These are phyloP conservation scores for Cephus pulcher DNA, from an alignment of 2,888 invertebrate species.

Conservation along the genomic window DNA sequence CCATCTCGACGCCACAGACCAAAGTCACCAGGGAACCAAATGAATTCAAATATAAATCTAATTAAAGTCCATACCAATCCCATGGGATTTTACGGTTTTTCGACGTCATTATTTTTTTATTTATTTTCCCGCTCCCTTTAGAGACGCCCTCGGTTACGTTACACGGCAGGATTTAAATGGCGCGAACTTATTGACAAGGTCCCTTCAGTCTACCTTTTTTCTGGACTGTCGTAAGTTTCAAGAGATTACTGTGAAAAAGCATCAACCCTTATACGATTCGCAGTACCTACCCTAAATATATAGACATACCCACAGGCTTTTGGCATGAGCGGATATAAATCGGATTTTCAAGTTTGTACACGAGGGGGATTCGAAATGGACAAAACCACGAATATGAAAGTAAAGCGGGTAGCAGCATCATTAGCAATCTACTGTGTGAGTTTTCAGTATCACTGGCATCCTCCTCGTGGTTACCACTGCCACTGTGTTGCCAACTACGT, in stretches of 20 bases:
- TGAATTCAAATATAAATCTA: background rate
- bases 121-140: background rate
- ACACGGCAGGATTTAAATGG: background rate
- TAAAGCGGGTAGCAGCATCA: background rate
- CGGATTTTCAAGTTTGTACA: background rate
- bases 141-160: background rate
- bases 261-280: background rate
- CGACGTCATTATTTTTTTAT: background rate
- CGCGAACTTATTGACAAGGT: background rate
- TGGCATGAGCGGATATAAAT: background rate
- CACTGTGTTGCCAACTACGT: constrained; percentile 1
- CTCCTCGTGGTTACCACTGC: background rate
- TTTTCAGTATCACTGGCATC: background rate
- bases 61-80: background rate
- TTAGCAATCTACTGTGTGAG: constrained; percentile 4
- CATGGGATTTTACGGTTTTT: background rate
- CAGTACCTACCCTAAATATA: background rate
- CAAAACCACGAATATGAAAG: background rate
- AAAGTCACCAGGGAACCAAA: background rate
- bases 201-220: background rate
- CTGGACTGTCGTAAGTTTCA: background rate
- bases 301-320: background rate
- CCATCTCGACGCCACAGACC: background rate
- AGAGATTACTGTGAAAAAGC: background rate
- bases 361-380: background rate